Evolutionary conservation across 2,888 invertebrate species (phyloP).

Genomic region (Leptogaster cylindrica): DNA sequence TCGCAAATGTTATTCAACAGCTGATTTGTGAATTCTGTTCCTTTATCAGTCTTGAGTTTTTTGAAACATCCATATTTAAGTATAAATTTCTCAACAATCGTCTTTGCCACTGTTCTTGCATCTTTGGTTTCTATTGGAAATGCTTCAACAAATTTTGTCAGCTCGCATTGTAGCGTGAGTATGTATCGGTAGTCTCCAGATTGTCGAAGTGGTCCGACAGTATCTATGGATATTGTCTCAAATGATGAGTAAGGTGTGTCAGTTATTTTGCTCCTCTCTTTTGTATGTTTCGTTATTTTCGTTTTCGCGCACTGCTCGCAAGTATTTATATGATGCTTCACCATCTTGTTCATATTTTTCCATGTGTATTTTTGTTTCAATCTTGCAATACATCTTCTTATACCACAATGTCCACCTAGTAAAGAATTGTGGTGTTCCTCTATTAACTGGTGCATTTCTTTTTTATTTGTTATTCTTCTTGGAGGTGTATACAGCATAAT

Average conservation of each 20-base stretch:
- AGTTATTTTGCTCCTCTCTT: slow-evolving; percentile 14
- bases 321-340: no score
- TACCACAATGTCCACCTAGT: slow-evolving; percentile 41
- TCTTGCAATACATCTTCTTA: slow-evolving; percentile 32
- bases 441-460: slow-evolving; percentile 36
- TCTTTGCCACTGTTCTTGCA: slow-evolving; percentile 31
- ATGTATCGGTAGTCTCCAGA: slow-evolving; percentile 17
- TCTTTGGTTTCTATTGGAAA: slow-evolving; percentile 42
- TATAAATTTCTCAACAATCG: slow-evolving; percentile 44
- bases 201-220: slow-evolving; percentile 22
- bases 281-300: slow-evolving; percentile 37
- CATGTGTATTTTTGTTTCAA: slow-evolving; percentile 41
- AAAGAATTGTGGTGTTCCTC: slow-evolving; percentile 31
- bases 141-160: slow-evolving; percentile 43
- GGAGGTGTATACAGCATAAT: slow-evolving; percentile 11
- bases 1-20: slow-evolving; percentile 38
- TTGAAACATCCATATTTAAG: slow-evolving; percentile 42
- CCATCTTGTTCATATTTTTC: slow-evolving; percentile 40
- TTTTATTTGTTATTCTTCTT: slow-evolving; percentile 6
- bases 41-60: slow-evolving; percentile 37
- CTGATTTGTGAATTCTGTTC: slow-evolving; percentile 43
- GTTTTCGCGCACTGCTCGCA: no score
- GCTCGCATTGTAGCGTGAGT: slow-evolving; percentile 35
- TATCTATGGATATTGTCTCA: slow-evolving; percentile 20
- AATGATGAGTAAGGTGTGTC: slow-evolving; percentile 28